phyloP scores from a whole-genome alignment of 2,797 vertebrate species.

The Hydrolagus colliei region DNA sequence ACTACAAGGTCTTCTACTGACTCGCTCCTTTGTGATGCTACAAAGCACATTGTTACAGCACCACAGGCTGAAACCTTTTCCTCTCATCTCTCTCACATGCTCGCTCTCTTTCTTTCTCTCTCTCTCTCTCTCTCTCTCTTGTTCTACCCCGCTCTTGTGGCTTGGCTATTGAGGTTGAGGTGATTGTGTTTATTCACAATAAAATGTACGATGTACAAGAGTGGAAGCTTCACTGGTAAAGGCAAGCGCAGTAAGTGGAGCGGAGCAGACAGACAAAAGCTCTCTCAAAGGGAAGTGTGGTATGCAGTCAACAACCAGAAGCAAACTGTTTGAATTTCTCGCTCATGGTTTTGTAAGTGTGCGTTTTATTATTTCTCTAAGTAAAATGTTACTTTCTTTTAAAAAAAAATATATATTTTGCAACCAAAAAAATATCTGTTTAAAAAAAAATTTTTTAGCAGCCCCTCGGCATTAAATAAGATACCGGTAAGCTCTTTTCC shows the following conservation, averaged over 20 bases:
- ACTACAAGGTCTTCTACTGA: constrained; percentile 28
- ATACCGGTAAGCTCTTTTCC: too few relatives aligned
- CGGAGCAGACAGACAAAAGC: constrained; percentile 19
- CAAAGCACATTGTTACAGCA: neutral
- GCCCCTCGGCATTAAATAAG: too few relatives aligned
- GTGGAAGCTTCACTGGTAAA: constrained; percentile 7
- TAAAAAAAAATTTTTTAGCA: too few relatives aligned
- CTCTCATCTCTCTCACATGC: neutral
- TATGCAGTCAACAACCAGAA: constrained; percentile 57
- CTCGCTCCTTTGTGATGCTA: constrained; percentile 23
- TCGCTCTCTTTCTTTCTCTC: neutral
- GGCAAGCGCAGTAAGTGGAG: constrained; percentile 17
- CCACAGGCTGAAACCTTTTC: neutral
- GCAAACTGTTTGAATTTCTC: constrained; percentile 63
- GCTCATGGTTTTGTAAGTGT: constrained; percentile 61
- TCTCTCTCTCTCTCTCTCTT: neutral
- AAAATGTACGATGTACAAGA: constrained; percentile 28
- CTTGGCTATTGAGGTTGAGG: constrained; percentile 13
- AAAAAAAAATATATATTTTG: too few relatives aligned
- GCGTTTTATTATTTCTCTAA: too few relatives aligned
- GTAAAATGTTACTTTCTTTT: too few relatives aligned
- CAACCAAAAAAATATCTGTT: too few relatives aligned
- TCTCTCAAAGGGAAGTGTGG: constrained; percentile 22
- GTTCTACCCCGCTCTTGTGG: neutral
- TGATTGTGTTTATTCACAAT: neutral